A percentile compares a stretch with the other conserved stretches of the same genome.
Conservation (phyloP, 2,888 invertebrate genomes). For the Lysandra bellargus region DNA sequence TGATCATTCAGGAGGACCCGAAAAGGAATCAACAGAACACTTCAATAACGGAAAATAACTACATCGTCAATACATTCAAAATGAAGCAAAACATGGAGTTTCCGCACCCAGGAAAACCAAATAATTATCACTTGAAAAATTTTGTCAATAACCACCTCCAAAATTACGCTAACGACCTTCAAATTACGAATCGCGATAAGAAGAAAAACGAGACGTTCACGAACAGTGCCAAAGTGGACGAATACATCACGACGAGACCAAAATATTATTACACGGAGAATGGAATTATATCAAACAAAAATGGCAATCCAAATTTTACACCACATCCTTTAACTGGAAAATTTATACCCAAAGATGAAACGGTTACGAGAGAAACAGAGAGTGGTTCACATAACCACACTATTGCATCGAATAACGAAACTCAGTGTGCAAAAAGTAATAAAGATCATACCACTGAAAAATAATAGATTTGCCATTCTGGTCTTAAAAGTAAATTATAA, state of each 20-base stretch:
- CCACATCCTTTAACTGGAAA: slow-evolving; percentile 39
- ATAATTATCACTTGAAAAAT: slow-evolving; percentile 60
- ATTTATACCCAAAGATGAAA: slow-evolving; percentile 43
- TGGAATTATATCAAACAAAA: slow-evolving; percentile 41
- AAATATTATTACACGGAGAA: slow-evolving; percentile 53
- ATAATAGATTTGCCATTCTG: neutral
- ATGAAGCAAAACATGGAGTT: slow-evolving; percentile 39
- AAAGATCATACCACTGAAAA: neutral
- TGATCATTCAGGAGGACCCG: slow-evolving; percentile 53
- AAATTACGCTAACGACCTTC: slow-evolving; percentile 47
- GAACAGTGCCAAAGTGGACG: slow-evolving; percentile 47
- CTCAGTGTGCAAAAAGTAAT: slow-evolving; percentile 18
- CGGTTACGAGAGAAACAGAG: slow-evolving; percentile 41
- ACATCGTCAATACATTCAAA: slow-evolving; percentile 47
- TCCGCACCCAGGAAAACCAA: slow-evolving; percentile 45
- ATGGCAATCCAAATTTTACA: slow-evolving; percentile 41
- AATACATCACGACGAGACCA: slow-evolving; percentile 50
- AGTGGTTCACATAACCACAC: slow-evolving; percentile 37
- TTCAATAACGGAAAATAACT: slow-evolving; percentile 42
- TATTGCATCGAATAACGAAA: neutral
- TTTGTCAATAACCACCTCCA: slow-evolving; percentile 53
- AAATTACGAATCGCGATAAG: slow-evolving; percentile 45
- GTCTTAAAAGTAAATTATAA: neutral
- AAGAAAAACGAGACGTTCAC: slow-evolving; percentile 45
- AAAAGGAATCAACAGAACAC: slow-evolving; percentile 35